Evolutionary conservation across 2,797 vertebrate species (phyloP).

Genomic region (Capromys pilorides): DNA sequence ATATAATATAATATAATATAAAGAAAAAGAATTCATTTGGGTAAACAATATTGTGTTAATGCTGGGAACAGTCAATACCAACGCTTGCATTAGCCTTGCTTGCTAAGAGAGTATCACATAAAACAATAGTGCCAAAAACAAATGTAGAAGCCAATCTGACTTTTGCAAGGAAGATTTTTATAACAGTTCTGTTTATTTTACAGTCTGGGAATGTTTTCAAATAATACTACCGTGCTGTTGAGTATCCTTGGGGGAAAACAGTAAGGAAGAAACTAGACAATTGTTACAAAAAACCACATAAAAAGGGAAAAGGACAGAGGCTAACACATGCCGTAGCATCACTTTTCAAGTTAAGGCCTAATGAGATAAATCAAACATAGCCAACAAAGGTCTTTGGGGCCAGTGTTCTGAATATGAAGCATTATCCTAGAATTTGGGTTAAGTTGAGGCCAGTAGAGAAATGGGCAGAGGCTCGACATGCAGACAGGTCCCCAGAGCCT

Average conservation of each 20-base stretch:
- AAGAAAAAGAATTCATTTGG: neutral
- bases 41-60: conserved; percentile 25
- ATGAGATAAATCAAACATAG: conserved; percentile 7
- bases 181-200: conserved; percentile 28
- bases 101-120: neutral
- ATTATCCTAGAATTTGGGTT: neutral
- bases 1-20: neutral
- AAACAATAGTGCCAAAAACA: neutral
- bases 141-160: conserved; percentile 11
- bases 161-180: neutral
- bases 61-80: neutral
- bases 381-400: neutral
- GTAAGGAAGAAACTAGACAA: neutral
- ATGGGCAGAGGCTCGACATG: neutral
- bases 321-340: neutral
- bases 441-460: neutral
- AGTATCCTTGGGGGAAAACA: neutral
- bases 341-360: neutral
- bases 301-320: neutral
- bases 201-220: conserved; percentile 47
- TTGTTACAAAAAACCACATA: neutral
- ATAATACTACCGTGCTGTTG: neutral
- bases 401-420: neutral
- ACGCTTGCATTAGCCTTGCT: neutral
- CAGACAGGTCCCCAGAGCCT: neutral